Evolutionary conservation across 2,797 vertebrate genomes (phyloP).

Genomic region (Spheniscus humboldti): DNA sequence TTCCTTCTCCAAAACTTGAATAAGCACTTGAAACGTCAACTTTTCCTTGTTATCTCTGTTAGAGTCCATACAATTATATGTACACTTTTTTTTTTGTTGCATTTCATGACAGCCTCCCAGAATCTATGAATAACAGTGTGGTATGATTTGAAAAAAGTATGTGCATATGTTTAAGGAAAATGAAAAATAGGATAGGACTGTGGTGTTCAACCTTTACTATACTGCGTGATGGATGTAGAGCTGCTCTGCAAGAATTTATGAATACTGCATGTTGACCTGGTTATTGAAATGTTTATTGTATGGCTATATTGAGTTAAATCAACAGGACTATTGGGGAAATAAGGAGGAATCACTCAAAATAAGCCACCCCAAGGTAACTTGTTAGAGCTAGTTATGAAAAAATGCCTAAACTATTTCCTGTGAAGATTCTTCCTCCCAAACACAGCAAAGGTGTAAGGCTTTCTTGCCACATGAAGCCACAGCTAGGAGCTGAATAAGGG

Average conservation of each 20-base stretch:
- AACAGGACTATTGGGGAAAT: neutral
- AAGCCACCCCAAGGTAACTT: neutral
- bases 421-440: neutral
- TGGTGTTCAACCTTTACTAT: neutral
- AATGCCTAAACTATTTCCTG: neutral
- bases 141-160: neutral
- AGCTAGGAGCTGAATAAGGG: neutral
- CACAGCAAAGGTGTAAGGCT: neutral
- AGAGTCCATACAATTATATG: neutral
- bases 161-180: conserved; percentile 33
- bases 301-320: conserved; percentile 15
- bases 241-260: conserved; percentile 37
- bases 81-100: neutral
- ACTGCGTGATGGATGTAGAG: conserved; percentile 34
- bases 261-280: conserved; percentile 37
- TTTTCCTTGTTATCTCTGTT: neutral
- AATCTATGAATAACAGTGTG: neutral
- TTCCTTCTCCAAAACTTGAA: neutral
- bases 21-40: neutral
- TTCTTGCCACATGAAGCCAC: neutral
- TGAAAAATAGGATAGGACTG: conserved; percentile 22
- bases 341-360: neutral
- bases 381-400: neutral
- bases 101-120: neutral
- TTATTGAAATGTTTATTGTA: conserved; percentile 47